phyloP scores from a whole-genome alignment of 2,113 vertebrate genomes.

The Protobothrops mucrosquamatus region DNA sequence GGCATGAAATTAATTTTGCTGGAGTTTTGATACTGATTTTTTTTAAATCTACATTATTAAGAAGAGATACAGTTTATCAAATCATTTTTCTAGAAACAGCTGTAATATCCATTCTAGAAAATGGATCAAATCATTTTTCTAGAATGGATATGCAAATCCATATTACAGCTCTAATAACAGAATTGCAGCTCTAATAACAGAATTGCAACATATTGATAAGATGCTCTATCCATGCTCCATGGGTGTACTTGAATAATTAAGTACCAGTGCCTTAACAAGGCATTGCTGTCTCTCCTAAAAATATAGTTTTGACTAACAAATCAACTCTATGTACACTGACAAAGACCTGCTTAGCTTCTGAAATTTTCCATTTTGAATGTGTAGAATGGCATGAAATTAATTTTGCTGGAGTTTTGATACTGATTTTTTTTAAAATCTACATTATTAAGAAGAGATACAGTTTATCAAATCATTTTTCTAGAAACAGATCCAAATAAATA shows the following conservation, averaged over 20 bases:
- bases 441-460: constrained; percentile 9
- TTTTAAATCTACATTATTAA: no score
- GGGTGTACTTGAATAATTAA: neutral
- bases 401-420: constrained; percentile 18
- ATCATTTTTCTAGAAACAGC: no score
- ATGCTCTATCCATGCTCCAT: neutral
- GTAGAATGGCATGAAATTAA: constrained; percentile 28
- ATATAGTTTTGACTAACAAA: neutral
- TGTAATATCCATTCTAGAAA: no score
- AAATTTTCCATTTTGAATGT: constrained; percentile 35
- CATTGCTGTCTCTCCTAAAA: neutral
- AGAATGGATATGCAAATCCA: no score
- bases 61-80: no score
- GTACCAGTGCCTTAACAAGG: neutral
- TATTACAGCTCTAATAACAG: no score
- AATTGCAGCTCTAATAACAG: neutral
- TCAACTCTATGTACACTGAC: neutral
- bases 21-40: constrained; percentile 12
- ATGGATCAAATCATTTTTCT: no score
- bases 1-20: constrained; percentile 33
- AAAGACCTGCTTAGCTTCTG: neutral
- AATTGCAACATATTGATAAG: neutral
- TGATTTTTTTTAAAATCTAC: neutral
- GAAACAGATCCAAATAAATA: neutral
- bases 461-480: neutral